Conservation (phyloP, 2,113 vertebrate species). For the Osmerus eperlanus region DNA sequence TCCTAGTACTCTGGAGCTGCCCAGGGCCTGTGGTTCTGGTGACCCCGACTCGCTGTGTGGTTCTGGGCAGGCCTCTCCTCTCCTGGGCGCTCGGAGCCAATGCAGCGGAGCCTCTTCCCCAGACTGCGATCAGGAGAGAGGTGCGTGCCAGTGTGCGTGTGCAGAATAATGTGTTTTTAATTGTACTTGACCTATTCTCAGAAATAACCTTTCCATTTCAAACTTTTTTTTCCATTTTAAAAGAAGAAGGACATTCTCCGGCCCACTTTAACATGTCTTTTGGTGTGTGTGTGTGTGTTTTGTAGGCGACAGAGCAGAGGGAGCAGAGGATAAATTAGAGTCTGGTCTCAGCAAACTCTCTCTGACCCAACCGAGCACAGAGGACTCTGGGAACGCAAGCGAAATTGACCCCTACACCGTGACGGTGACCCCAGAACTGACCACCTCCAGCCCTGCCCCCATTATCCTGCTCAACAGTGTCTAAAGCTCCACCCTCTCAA, state of each 20-base stretch:
- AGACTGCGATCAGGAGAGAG: constrained; percentile 91
- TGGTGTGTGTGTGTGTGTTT: constrained; percentile 21
- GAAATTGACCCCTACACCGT: constrained; percentile 26
- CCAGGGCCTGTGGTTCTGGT: constrained; percentile 58
- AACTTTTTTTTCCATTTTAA: neutral
- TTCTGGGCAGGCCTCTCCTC: constrained; percentile 79
- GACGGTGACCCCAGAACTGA: constrained; percentile 25
- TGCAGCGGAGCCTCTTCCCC: constrained; percentile 98
- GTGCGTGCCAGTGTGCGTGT: constrained; percentile 58
- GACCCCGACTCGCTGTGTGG: constrained; percentile 73
- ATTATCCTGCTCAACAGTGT: constrained; percentile 55
- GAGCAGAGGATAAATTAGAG: constrained; percentile 62
- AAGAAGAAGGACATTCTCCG: too few relatives aligned
- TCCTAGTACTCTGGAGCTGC: constrained; percentile 75
- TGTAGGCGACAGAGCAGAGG: constrained; percentile 72
- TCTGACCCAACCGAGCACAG: constrained; percentile 45
- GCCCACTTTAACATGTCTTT: constrained; percentile 8
- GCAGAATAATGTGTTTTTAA: too few relatives aligned
- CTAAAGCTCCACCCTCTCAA: constrained; percentile 17
- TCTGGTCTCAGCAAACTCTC: constrained; percentile 58
- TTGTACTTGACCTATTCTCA: neutral
- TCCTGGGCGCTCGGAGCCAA: constrained; percentile 89
- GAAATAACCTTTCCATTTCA: neutral
- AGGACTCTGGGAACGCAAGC: constrained; percentile 32
- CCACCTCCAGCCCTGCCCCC: constrained; percentile 26